A percentile compares a stretch with the other conserved stretches of the same genome.
phyloP scores from a whole-genome alignment of 1,140 invertebrate species.

The Hermetia illucens region DNA sequence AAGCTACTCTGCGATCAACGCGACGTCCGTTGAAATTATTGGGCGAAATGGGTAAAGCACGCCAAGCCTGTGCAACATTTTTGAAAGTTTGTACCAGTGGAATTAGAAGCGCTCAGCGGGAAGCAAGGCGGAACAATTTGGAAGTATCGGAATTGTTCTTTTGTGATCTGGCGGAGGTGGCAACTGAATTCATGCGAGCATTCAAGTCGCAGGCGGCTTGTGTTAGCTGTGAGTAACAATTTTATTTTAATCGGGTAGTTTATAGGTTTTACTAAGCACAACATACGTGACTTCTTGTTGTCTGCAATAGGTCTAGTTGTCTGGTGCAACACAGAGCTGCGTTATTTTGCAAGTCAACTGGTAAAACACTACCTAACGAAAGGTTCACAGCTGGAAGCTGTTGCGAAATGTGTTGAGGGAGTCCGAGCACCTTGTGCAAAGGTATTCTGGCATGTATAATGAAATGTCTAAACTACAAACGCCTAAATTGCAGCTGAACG shows the following conservation, averaged over 20 bases:
- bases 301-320: conserved; percentile 59
- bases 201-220: conserved; percentile 25
- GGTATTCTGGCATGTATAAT: too few relatives aligned
- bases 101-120: conserved; percentile 22
- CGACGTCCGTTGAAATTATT: conserved; percentile 75
- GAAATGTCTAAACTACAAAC: not conserved
- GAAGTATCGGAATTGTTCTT: conserved; percentile 29
- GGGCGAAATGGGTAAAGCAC: conserved; percentile 39
- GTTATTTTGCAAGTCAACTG: conserved; percentile 64
- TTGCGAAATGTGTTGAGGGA: conserved; percentile 75
- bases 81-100: conserved; percentile 23
- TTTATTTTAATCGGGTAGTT: not conserved
- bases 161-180: conserved; percentile 26
- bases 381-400: conserved; percentile 64
- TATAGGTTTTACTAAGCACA: too few relatives aligned
- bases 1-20: conserved; percentile 83
- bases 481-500: conserved; percentile 31
- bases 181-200: conserved; percentile 25
- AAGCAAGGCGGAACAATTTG: conserved; percentile 25
- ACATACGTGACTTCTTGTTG: too few relatives aligned
- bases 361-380: conserved; percentile 85
- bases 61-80: conserved; percentile 19
- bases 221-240: conserved; percentile 18
- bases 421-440: conserved; percentile 62
- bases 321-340: conserved; percentile 81